Evolutionary conservation across 2,797 vertebrate species (phyloP).

Genomic region (Sebastes dallii): DNA sequence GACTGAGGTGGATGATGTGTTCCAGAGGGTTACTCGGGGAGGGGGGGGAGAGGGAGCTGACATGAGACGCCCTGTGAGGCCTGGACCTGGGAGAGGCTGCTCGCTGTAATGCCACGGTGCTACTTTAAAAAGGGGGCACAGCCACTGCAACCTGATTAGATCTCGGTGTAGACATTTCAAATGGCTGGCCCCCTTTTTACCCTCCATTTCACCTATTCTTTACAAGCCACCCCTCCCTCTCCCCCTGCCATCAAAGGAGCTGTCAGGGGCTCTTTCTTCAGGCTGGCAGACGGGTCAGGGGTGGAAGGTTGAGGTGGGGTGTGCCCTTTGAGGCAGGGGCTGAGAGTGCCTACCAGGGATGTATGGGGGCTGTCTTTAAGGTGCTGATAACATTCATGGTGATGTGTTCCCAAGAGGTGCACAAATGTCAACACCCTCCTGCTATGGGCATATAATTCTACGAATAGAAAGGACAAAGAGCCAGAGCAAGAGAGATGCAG

Average conservation of each 20-base stretch:
- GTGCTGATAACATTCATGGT: constrained; percentile 86
- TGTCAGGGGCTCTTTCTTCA: constrained; percentile 81
- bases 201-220: constrained; percentile 76
- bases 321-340: constrained; percentile 63
- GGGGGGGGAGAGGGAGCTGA: constrained; percentile 66
- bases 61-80: constrained; percentile 85
- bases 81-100: constrained; percentile 71
- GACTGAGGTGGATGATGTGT: constrained; percentile 86
- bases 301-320: constrained; percentile 69
- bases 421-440: constrained; percentile 85
- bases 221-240: constrained; percentile 36
- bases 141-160: constrained; percentile 84
- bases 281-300: constrained; percentile 71
- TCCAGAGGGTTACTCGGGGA: constrained; percentile 78
- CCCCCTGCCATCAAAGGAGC: constrained; percentile 76
- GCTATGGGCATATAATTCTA: constrained; percentile 79
- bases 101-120: constrained; percentile 79
- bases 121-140: constrained; percentile 79
- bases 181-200: constrained; percentile 76
- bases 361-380: constrained; percentile 76
- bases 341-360: constrained; percentile 53
- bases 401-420: constrained; percentile 80
- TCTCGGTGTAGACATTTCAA: constrained; percentile 81
- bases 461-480: constrained; percentile 75
- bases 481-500: constrained; percentile 55